phyloP scores from a whole-genome alignment of 2,888 invertebrate genomes.

The Hypsopygia costalis region DNA sequence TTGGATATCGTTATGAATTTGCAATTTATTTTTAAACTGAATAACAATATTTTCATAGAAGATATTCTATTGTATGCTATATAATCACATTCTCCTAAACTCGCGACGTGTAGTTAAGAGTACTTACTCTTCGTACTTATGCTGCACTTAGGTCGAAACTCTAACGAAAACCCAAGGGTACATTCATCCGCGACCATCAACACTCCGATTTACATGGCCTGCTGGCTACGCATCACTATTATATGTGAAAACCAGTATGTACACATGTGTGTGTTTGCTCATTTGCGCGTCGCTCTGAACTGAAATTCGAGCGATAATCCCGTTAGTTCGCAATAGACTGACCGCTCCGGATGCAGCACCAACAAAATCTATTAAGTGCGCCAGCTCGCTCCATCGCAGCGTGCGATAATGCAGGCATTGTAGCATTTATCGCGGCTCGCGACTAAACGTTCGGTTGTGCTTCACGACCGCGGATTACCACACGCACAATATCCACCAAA shows the following conservation, averaged over 20 bases:
- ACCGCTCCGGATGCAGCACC: slow-evolving; percentile 54
- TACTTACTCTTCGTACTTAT: slow-evolving; percentile 29
- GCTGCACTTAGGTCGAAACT: slow-evolving; percentile 29
- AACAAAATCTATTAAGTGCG: slow-evolving; percentile 77
- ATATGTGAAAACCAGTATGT: slow-evolving; percentile 20
- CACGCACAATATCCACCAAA: slow-evolving; percentile 81
- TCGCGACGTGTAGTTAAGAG: slow-evolving; percentile 27
- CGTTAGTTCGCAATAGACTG: slow-evolving; percentile 67
- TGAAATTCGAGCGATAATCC: slow-evolving; percentile 69
- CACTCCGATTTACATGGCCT: slow-evolving; percentile 24
- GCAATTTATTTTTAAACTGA: not conserved
- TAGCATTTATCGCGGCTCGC: slow-evolving; percentile 47
- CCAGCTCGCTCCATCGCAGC: slow-evolving; percentile 63
- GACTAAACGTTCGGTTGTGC: slow-evolving; percentile 59
- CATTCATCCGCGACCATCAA: slow-evolving; percentile 12
- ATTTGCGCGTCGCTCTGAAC: slow-evolving; percentile 52
- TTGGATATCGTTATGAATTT: not conserved
- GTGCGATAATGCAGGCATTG: slow-evolving; percentile 64
- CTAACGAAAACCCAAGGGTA: slow-evolving; percentile 43
- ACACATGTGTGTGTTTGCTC: slow-evolving; percentile 37
- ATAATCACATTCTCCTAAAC: slow-evolving; percentile 38
- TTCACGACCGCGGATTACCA: slow-evolving; percentile 68
- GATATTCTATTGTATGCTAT: slow-evolving; percentile 26
- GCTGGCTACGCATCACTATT: slow-evolving; percentile 18
- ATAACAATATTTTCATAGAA: slow-evolving; percentile 15